Evolutionary conservation across 2,888 invertebrate species (phyloP).

Genomic region (Megamerina dolium): DNA sequence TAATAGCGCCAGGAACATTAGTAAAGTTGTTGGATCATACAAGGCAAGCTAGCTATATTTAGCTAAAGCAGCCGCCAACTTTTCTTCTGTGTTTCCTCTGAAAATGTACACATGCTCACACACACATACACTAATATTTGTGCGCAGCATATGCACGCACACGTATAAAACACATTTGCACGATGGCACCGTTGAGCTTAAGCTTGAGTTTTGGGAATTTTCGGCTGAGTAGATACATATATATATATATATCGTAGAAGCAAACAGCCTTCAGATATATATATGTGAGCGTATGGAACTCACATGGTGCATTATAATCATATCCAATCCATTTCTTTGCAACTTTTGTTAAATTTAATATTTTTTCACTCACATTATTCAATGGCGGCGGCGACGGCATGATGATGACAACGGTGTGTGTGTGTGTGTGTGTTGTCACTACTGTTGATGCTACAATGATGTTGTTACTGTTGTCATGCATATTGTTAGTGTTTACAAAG

Average conservation of each 20-base stretch:
- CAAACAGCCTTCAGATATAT: background rate
- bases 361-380: background rate
- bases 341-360: conserved; percentile 9
- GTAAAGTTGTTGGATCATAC: too few species aligned
- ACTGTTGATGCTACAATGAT: too few species aligned
- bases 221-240: background rate
- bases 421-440: too few species aligned
- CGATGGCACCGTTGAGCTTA: background rate
- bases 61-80: too few species aligned
- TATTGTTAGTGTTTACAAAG: too few species aligned
- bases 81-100: too few species aligned
- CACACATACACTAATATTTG: conserved; percentile 2
- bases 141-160: background rate
- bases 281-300: too few species aligned
- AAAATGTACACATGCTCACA: conserved; percentile 7
- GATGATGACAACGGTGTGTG: background rate
- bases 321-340: conserved; percentile 10
- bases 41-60: too few species aligned
- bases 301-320: conserved; percentile 6
- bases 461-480: too few species aligned
- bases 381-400: background rate
- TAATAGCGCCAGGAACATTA: too few species aligned
- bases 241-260: background rate
- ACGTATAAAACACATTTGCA: too few species aligned
- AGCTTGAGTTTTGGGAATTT: background rate